A percentile compares a stretch with the other conserved stretches of the same genome.
Evolutionary conservation across 2,888 invertebrate genomes (phyloP).

Genomic region (Nycteola revayana): DNA sequence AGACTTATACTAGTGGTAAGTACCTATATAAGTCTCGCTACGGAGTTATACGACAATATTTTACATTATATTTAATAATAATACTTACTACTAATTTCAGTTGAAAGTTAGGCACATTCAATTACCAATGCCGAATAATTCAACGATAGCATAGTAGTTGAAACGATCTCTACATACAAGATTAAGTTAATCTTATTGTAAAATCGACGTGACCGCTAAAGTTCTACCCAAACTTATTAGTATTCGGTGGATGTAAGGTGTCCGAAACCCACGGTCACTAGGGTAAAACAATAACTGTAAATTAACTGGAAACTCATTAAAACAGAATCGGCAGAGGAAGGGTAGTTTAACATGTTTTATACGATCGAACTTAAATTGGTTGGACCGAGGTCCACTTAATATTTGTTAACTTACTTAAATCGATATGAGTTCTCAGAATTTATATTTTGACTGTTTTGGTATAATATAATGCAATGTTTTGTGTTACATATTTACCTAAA

Average conservation of each 20-base stretch:
- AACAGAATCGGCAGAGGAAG: constrained; percentile 40
- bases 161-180: too few relatives aligned
- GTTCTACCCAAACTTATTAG: constrained; percentile 44
- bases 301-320: constrained; percentile 77
- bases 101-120: too few relatives aligned
- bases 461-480: too few relatives aligned
- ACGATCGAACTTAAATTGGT: constrained; percentile 67
- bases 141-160: too few relatives aligned
- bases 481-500: constrained; percentile 12
- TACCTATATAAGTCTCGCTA: too few relatives aligned
- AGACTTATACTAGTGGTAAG: too few relatives aligned
- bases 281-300: constrained; percentile 76
- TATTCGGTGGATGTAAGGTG: constrained; percentile 53
- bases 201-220: constrained; percentile 41
- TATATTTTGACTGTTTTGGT: too few relatives aligned
- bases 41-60: too few relatives aligned
- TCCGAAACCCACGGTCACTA: constrained; percentile 52
- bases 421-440: constrained; percentile 17
- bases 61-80: too few relatives aligned
- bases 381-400: constrained; percentile 39
- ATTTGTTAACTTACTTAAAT: constrained; percentile 34
- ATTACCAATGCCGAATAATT: too few relatives aligned
- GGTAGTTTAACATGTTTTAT: constrained; percentile 49
- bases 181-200: constrained; percentile 34
- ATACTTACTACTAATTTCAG: too few relatives aligned